Evolutionary conservation across 2,888 invertebrate species (phyloP).

Genomic region (Sylvicola cinctus): DNA sequence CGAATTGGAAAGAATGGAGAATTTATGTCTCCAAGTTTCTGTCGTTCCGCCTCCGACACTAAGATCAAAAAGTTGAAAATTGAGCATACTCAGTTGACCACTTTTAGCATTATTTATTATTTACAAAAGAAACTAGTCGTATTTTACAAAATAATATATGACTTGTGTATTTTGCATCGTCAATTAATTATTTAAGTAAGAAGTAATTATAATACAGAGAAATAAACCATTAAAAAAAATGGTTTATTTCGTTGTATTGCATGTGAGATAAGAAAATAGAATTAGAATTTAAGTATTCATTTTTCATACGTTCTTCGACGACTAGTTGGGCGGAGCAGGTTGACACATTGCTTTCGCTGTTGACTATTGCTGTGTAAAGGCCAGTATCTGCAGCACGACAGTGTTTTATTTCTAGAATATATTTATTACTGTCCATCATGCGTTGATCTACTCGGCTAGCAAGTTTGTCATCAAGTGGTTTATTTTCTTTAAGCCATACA

Average conservation of each 20-base stretch:
- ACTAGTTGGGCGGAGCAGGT: constrained; percentile 74
- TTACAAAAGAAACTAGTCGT: no score
- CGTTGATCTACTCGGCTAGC: constrained; percentile 51
- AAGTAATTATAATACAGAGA: no score
- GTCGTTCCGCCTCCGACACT: constrained; percentile 55
- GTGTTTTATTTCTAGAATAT: constrained; percentile 54
- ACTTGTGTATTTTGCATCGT: no score
- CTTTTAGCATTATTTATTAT: no score
- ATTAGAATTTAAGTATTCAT: no score
- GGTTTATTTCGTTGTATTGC: no score
- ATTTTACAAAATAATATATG: no score
- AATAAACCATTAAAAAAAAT: no score
- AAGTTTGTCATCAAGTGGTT: constrained; percentile 50
- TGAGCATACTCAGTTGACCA: no score
- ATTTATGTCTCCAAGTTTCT: constrained; percentile 43
- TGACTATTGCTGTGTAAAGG: constrained; percentile 76
- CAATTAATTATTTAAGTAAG: no score
- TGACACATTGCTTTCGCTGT: constrained; percentile 61
- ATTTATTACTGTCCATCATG: constrained; percentile 35
- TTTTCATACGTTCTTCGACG: constrained; percentile 67
- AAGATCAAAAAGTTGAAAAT: constrained; percentile 11
- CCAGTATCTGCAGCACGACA: constrained; percentile 65
- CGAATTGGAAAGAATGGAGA: constrained; percentile 69
- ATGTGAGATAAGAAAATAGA: no score
- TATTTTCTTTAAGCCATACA: constrained; percentile 77